These are phyloP conservation scores for Brassicogethes aeneus DNA, from an alignment of 2,888 invertebrate genomes.

Conservation along the genomic window DNA sequence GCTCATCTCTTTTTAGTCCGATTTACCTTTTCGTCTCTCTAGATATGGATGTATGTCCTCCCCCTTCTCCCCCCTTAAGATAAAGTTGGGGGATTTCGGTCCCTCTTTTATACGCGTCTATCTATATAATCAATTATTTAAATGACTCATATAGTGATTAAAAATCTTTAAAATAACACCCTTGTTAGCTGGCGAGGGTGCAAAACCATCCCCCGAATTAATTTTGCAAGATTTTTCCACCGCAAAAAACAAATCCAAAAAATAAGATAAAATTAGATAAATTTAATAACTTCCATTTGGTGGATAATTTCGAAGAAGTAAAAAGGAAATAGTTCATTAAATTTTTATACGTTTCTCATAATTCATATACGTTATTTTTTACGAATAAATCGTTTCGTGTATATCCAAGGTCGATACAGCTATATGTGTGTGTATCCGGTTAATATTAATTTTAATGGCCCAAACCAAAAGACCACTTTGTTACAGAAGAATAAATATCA, in stretches of 20 bases:
- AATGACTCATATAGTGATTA: constrained; percentile 27
- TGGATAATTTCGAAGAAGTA: not conserved
- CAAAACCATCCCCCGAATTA: too few species aligned
- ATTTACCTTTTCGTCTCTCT: too few species aligned
- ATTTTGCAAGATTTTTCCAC: too few species aligned
- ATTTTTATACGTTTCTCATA: not conserved
- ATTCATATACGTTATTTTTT: not conserved
- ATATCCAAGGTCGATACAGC: not conserved
- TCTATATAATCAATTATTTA: constrained; percentile 31
- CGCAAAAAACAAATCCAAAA: too few species aligned
- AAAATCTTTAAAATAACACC: constrained; percentile 21
- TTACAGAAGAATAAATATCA: not conserved
- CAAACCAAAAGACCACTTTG: not conserved
- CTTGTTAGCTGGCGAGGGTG: too few species aligned
- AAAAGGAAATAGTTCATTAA: not conserved
- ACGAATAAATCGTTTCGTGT: not conserved
- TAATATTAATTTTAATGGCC: not conserved
- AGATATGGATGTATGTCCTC: too few species aligned
- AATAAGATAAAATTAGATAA: too few species aligned
- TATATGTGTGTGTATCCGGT: not conserved
- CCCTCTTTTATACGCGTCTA: constrained; percentile 20
- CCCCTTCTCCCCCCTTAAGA: too few species aligned
- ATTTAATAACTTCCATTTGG: too few species aligned
- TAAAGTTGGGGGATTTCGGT: not conserved
- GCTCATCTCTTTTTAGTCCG: too few species aligned